A percentile compares a stretch with the other conserved stretches of the same genome.
Conservation (phyloP, 1,140 invertebrate genomes). For the Philaenus spumarius region DNA sequence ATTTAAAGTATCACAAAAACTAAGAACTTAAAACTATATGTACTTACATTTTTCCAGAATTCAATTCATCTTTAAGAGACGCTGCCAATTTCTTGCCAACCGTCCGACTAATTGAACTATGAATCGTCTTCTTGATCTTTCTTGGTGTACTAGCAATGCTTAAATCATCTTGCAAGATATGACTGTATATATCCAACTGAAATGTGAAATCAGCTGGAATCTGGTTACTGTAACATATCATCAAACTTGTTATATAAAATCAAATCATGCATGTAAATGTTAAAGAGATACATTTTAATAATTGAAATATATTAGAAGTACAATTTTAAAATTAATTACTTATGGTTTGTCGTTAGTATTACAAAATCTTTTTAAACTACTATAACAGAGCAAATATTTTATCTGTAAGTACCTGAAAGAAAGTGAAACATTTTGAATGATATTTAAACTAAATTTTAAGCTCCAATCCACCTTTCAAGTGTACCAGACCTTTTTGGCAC, state of each 20-base stretch:
- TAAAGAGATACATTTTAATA: neutral
- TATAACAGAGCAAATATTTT: too few relatives aligned
- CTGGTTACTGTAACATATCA: conserved; percentile 47
- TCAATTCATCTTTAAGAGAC: conserved; percentile 47
- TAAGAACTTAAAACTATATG: too few relatives aligned
- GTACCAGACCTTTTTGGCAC: too few relatives aligned
- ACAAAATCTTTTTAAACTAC: conserved; percentile 2
- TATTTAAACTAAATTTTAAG: too few relatives aligned
- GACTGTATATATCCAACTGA: conserved; percentile 59
- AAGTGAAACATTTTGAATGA: too few relatives aligned
- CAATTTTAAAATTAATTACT: neutral
- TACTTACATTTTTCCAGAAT: conserved; percentile 44
- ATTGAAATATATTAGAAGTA: neutral
- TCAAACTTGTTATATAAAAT: conserved; percentile 12
- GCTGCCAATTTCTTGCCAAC: conserved; percentile 57
- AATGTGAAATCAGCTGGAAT: conserved; percentile 57
- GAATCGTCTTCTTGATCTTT: conserved; percentile 60
- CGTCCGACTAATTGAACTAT: conserved; percentile 59
- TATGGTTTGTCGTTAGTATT: neutral
- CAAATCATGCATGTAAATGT: conserved; percentile 12
- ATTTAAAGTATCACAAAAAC: too few relatives aligned
- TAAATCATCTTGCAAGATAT: conserved; percentile 59
- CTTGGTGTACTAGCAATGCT: conserved; percentile 59
- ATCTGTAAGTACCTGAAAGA: too few relatives aligned
- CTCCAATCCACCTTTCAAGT: too few relatives aligned